Percentiles rank a stretch among this genome's conserved stretches.
phyloP scores from a whole-genome alignment of 64 coral and sea anemone genomes.

The Stylophora pistillata region DNA sequence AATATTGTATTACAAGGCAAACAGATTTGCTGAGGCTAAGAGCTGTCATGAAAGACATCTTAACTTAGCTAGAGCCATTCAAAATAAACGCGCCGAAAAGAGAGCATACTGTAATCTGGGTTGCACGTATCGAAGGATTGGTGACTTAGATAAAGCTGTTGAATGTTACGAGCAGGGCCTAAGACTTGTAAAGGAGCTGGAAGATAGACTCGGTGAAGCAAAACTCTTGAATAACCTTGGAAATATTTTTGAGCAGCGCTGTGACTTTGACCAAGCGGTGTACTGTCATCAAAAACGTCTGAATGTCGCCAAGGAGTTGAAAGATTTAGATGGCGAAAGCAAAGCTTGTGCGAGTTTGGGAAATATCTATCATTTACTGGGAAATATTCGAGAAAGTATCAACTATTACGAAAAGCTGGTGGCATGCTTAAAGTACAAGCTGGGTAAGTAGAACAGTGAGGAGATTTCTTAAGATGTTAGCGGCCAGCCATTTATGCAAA shows the following conservation, averaged over 20 bases:
- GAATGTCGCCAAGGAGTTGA: conserved; percentile 79
- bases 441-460: conserved; percentile 58
- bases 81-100: conserved; percentile 63
- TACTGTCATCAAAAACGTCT: conserved; percentile 81
- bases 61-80: conserved; percentile 52
- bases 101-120: conserved; percentile 88
- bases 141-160: conserved; percentile 66
- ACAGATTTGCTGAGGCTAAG: conserved; percentile 70
- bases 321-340: conserved; percentile 91
- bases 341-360: conserved; percentile 88
- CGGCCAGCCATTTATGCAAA: conserved; percentile 10
- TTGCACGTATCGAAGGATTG: conserved; percentile 80
- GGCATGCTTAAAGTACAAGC: conserved; percentile 87
- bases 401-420: conserved; percentile 86
- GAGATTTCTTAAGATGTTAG: background rate
- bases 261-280: conserved; percentile 80
- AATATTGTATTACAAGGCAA: conserved; percentile 91
- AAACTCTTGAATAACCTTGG: conserved; percentile 90
- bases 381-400: conserved; percentile 88
- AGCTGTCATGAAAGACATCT: conserved; percentile 81
- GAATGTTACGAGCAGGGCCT: conserved; percentile 91
- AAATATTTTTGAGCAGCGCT: conserved; percentile 84
- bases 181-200: conserved; percentile 64
- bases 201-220: conserved; percentile 78
- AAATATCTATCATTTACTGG: conserved; percentile 83